Evolutionary conservation across 1,140 invertebrate genomes (phyloP), one percentile per base, ranked within the genome.

Genomic region (Maconellicoccus hirsutus): DNA sequence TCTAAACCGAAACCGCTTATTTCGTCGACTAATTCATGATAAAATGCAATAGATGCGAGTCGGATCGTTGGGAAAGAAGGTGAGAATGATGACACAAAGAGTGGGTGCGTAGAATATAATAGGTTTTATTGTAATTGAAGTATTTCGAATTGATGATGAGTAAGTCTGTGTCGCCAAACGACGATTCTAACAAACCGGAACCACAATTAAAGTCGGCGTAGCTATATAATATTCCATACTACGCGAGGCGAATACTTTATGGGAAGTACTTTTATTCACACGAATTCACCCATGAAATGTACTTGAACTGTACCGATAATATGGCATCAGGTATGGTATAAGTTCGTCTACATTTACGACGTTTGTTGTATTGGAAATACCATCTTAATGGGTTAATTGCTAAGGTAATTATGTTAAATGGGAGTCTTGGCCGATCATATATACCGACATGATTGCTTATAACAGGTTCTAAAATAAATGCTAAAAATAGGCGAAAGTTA

Each of bases 121-220:
- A 66, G 61, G 61, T 66, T 66, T 66, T 66, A 25, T 23, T 66
- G 25, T 25, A 25, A 23, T 23, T 25, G 25, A 26, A 66, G 61
- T 66, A 66, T 66, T 66, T 66, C 61, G 61, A 66, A 66, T 66
- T 26, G 61, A 19, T 66, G 61, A 66, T 66, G 61, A 66, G 61
- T 66, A 66, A 66, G 61, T 66, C 25, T 25, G 61, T 66, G 61
- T 66, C 61, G 61, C 61, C 61, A 66, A 66, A 66, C 61, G 61
- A 66, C 61, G 61, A 66, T 66, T 66, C 10, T 66, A 66, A 66
- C 61, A 66, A 66, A 66, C 61, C 61, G 61, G 61, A 66, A 66
- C 61, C 61, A 66, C 61, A 66, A 66, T 66, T 66, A 66, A 66
- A 66, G 61, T 66, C 61, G 61, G 61, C 61, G 61, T 66, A 66